Base-by-base conservation (phyloP, 2,797 vertebrate genomes). In the Rhadinocentrus ornatus region DNA sequence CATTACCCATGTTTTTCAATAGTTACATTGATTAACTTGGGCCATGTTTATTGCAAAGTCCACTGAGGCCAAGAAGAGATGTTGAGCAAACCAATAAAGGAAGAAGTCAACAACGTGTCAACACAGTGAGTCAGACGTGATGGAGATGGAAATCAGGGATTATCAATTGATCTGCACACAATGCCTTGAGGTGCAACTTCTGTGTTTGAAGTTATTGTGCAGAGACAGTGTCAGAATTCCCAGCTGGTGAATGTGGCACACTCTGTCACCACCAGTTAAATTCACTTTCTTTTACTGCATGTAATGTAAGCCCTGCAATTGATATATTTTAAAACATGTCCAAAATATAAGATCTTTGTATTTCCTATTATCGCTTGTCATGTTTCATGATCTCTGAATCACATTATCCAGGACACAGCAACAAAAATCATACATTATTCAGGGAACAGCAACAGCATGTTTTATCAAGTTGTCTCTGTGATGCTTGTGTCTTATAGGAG, bases 241-340 rank as follows among this genome's bases (percentile, higher is more conserved):
- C 77, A 75, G 75, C 58, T 79, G 80, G 52, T 48, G 37, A 69
- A 67, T 58, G 74, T 71, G 53, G 1, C 60, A 18, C 62, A 11
- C 13, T 16, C 71, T 84, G 82, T 85, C 86, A 82, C 54, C 56
- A 48, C 3, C 34, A 24, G 39, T 80, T 76, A 76, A 41, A 53
- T 46, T 85, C 73, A 73, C 11, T 4, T 2, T 34, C 67, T 53
- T 46, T 37, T 57, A 52, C 44, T 52, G 26, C 20, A 0, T 35
- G 27, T 75, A 48, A 76, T 13, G 3, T 22, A 20, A 18, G 1
- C 9, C 52, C 10, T 7, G 4, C 9, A 31, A n/a, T 2, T 13
- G 0, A 54, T n/a, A 55, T 41, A 61, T 48, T 48, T 69, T 12
- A 58, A 55, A 62, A 73, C 10, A 29, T 32, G 0, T 46, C 2